Evolutionary conservation across 2,797 vertebrate species (phyloP), one percentile per base, ranked within the genome.

Genomic region (Enteromius radiatus): DNA sequence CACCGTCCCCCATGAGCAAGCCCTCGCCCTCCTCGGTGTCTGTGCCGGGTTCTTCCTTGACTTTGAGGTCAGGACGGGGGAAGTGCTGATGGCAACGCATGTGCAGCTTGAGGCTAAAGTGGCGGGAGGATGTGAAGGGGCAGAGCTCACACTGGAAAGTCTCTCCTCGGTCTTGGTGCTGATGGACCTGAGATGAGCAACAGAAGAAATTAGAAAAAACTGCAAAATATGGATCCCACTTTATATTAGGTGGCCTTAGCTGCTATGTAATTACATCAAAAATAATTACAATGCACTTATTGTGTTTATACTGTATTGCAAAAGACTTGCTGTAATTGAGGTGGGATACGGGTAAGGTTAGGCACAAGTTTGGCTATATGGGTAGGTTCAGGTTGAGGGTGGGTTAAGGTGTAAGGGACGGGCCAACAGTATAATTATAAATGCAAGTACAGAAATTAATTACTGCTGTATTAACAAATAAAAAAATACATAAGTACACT

Each of bases 21-120:
- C 94, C 96, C 92, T 98, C 98, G 85, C 95, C 95, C 87, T 96
- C 96, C 90, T 96, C 98, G 26, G 95, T 95, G 94, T 99, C 98
- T 56, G 96, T 96, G 91, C 95, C 95, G 90, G 95, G 94, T 92
- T 99, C 98, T 92, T 99, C 98, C 93, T 99, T 99, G 93, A 99
- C 97, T 94, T 97, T 97, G 93, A 97, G 93, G 92, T 98, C 98
- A 85, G 96, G 94, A 93, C 96, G 96, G 84, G 98, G 96, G 93
- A 99, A 99, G 95, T 99, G 98, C 92, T 99, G 98, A 92, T 99
- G 98, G 93, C 98, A 99, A 90, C 98, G 97, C 98, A 99, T 99
- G 93, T 99, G 98, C 88, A 99, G 97, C 92, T 99, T 99, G 91
- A 99, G 95, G 95, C 98, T 99, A 95, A 99, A 99, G 95, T 99